A percentile compares a stretch with the other conserved stretches of the same genome.
Evolutionary conservation across 2,888 invertebrate species (phyloP).

Genomic region (Andrena chrysosceles): DNA sequence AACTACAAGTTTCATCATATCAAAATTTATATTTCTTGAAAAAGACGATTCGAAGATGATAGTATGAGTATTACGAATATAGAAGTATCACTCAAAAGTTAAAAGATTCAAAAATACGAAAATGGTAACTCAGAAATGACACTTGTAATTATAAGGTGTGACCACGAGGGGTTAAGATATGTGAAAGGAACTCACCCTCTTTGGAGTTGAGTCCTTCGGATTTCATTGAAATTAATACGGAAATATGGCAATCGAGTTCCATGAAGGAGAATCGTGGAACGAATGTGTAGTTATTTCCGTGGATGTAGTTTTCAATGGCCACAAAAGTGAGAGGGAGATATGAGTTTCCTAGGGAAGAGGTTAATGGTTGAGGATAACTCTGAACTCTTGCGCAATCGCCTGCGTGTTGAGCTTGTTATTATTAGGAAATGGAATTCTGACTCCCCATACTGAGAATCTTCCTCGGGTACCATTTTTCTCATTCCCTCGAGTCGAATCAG

Average conservation of each 20-base stretch:
- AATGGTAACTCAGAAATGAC: too few species aligned
- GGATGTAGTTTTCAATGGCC: slow-evolving; percentile 12
- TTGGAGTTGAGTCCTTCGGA: too few species aligned
- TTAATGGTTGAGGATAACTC: not conserved
- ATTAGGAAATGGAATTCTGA: slow-evolving; percentile 12
- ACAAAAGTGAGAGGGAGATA: slow-evolving; percentile 1
- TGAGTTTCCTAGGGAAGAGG: slow-evolving; percentile 12
- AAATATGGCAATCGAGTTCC: too few species aligned
- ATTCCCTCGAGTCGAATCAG: not conserved
- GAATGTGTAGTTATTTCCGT: not conserved
- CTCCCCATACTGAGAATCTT: not conserved
- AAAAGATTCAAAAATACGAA: too few species aligned
- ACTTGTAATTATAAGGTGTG: too few species aligned
- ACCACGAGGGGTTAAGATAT: too few species aligned
- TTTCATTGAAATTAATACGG: not conserved
- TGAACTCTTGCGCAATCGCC: slow-evolving; percentile 13
- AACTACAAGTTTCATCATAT: too few species aligned
- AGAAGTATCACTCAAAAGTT: too few species aligned
- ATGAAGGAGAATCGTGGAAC: not conserved
- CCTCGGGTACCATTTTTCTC: not conserved
- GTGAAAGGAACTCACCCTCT: too few species aligned
- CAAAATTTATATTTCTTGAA: too few species aligned
- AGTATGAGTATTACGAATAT: too few species aligned
- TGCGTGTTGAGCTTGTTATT: slow-evolving; percentile 23
- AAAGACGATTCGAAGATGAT: too few species aligned